Conservation (phyloP, 2,113 vertebrate genomes). For the Microtus oregoni region DNA sequence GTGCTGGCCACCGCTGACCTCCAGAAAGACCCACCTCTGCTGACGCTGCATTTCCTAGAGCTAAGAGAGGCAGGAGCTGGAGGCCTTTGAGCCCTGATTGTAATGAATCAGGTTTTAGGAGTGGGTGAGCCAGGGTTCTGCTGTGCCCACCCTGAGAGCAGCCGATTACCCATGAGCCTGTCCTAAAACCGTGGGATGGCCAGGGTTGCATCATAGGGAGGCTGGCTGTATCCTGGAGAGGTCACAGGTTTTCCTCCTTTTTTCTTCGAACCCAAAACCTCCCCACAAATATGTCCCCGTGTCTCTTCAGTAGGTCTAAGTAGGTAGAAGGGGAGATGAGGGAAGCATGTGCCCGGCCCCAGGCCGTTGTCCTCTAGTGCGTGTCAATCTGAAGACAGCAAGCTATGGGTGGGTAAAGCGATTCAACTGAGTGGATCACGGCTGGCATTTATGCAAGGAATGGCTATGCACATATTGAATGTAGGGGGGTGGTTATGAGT, state of each 20-base stretch:
- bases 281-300: not conserved
- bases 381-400: not conserved
- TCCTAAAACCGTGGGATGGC: not conserved
- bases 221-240: not conserved
- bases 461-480: not conserved
- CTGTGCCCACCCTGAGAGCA: not conserved
- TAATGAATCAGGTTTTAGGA: not conserved
- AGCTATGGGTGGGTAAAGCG: not conserved
- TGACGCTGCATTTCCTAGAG: not conserved
- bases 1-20: constrained; percentile 13
- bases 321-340: not conserved
- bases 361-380: not conserved
- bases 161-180: not conserved
- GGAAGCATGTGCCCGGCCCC: not conserved
- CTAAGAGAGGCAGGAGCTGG: not conserved
- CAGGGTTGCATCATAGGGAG: not conserved
- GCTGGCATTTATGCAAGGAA: not conserved
- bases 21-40: not conserved
- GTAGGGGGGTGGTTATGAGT: not conserved
- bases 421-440: not conserved
- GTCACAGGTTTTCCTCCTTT: not conserved
- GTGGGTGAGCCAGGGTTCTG: not conserved
- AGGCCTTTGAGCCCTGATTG: not conserved
- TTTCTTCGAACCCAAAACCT: not conserved
- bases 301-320: not conserved